Conservation (phyloP, 92 coral and sea anemone genomes). For the Phenganax marumi region DNA sequence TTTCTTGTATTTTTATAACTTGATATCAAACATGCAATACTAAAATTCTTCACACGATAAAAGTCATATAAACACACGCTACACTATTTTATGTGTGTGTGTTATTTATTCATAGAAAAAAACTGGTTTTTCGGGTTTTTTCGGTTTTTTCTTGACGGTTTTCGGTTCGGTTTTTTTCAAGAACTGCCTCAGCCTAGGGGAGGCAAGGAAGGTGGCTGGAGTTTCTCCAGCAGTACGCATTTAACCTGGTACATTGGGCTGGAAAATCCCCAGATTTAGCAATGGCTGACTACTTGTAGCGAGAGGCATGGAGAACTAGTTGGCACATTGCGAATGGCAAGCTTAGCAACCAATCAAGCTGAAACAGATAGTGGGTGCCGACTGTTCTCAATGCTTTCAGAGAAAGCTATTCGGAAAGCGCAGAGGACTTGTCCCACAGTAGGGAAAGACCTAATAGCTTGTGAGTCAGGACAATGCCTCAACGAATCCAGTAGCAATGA, state of each 20-base stretch:
- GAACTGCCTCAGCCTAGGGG: slow-evolving; percentile 1
- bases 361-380: slow-evolving; percentile 19
- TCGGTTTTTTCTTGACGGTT: not conserved
- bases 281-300: slow-evolving; percentile 16
- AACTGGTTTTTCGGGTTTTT: not conserved
- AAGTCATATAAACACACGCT: not conserved
- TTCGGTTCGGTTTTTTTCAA: not conserved
- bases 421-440: slow-evolving; percentile 25
- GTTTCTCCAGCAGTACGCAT: slow-evolving; percentile 13
- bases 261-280: slow-evolving; percentile 14
- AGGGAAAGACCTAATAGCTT: not conserved
- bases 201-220: slow-evolving; percentile 32
- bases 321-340: not conserved
- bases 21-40: not conserved
- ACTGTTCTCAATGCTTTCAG: slow-evolving; percentile 10
- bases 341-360: not conserved
- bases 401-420: slow-evolving; percentile 6
- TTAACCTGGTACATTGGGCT: slow-evolving; percentile 1
- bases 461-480: not conserved
- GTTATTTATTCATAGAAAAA: not conserved
- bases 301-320: slow-evolving; percentile 12
- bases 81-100: slow-evolving; percentile 4
- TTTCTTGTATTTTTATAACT: not conserved
- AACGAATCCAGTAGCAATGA: not conserved
- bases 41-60: not conserved